Evolutionary conservation across 1,140 invertebrate species (phyloP).

Genomic region (Drosophila ficusphila): DNA sequence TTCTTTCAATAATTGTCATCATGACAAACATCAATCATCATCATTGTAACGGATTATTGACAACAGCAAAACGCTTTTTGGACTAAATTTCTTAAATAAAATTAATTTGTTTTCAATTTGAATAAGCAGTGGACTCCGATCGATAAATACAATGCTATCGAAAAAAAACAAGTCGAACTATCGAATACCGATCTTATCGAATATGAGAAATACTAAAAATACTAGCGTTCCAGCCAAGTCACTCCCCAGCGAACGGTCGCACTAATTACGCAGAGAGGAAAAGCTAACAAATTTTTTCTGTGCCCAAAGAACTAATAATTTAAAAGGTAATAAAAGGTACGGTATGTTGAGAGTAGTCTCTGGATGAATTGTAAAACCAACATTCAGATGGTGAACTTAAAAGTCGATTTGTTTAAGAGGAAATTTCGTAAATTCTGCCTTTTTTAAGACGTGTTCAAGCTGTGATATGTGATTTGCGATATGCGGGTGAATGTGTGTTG

Average conservation of each 20-base stretch:
- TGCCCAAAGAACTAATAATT: constrained; percentile 31
- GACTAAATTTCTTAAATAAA: too few relatives aligned
- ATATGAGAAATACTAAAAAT: too few relatives aligned
- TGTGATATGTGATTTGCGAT: constrained; percentile 2
- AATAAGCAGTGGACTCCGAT: not conserved
- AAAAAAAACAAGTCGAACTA: not conserved
- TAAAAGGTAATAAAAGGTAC: constrained; percentile 26
- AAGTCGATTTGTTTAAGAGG: too few relatives aligned
- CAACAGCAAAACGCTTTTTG: too few relatives aligned
- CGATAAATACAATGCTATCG: not conserved
- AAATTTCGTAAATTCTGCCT: not conserved
- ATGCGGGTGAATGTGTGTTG: constrained; percentile 18
- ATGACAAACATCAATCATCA: too few relatives aligned
- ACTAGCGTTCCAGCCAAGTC: not conserved
- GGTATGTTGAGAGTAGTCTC: not conserved
- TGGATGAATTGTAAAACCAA: too few relatives aligned
- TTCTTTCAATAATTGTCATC: too few relatives aligned
- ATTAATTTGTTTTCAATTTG: too few relatives aligned
- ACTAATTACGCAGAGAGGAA: constrained; percentile 34
- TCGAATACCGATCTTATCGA: not conserved
- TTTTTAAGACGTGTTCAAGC: constrained; percentile 45
- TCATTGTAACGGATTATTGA: too few relatives aligned
- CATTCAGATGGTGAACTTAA: too few relatives aligned
- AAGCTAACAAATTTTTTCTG: constrained; percentile 42
- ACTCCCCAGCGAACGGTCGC: constrained; percentile 7